Conservation (phyloP, 2,113 vertebrate genomes). For the Campylorhamphus procurvoides region DNA sequence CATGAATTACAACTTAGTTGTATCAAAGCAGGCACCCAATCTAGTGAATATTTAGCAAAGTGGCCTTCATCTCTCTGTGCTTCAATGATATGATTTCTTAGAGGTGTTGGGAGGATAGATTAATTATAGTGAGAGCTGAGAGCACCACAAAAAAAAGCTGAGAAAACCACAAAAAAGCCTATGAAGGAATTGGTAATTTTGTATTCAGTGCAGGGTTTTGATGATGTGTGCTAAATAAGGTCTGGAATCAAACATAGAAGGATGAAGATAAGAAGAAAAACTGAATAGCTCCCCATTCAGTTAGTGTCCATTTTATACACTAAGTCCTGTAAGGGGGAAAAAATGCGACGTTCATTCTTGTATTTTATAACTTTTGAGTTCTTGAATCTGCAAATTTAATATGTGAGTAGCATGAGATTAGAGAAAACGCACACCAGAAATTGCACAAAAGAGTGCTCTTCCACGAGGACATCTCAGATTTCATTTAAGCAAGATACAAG, state of each 20-base stretch:
- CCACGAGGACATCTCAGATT: neutral
- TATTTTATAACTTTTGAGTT: neutral
- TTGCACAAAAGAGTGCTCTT: neutral
- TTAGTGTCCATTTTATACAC: neutral
- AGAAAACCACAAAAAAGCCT: constrained; percentile 39
- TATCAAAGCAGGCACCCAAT: neutral
- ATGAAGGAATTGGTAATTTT: constrained; percentile 39
- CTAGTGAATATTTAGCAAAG: neutral
- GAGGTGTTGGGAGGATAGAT: constrained; percentile 46
- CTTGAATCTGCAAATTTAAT: neutral
- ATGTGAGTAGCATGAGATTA: neutral
- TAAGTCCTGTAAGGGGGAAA: neutral
- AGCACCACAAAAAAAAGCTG: neutral
- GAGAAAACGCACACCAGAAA: neutral
- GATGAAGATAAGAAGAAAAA: constrained; percentile 28
- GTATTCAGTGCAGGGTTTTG: constrained; percentile 35
- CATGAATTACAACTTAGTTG: neutral
- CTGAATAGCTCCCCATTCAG: neutral
- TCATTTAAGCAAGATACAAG: neutral
- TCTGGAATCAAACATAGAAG: constrained; percentile 4
- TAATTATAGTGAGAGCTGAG: constrained; percentile 44
- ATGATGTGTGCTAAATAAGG: constrained; percentile 45
- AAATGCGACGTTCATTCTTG: neutral
- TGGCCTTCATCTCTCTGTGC: constrained; percentile 14
- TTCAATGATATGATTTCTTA: constrained; percentile 51